These are phyloP conservation scores for Leuctra nigra DNA, from an alignment of 2,888 invertebrate genomes.

Conservation along the genomic window DNA sequence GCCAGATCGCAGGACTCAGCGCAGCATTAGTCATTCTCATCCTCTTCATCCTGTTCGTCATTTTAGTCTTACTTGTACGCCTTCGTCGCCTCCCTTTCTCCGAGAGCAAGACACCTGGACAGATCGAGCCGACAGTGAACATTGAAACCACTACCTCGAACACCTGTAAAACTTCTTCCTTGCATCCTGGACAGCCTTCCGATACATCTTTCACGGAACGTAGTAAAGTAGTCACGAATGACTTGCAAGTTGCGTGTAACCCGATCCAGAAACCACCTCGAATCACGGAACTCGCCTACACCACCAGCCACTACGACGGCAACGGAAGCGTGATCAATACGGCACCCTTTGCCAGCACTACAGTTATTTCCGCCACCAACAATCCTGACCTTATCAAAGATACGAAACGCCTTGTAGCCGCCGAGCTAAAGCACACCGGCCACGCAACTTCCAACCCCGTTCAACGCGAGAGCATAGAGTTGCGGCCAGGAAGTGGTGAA, in stretches of 20 bases:
- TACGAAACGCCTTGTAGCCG: conserved; percentile 59
- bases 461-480: conserved; percentile 35
- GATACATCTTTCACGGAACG: conserved; percentile 21
- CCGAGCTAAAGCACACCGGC: conserved; percentile 32
- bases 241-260: conserved; percentile 47
- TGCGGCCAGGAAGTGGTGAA: conserved; percentile 64
- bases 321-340: conserved; percentile 45
- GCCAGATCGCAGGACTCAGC: conserved; percentile 79
- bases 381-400: conserved; percentile 84
- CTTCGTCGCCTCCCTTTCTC: conserved; percentile 65
- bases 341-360: conserved; percentile 45
- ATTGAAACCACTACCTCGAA: conserved; percentile 33
- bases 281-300: conserved; percentile 59
- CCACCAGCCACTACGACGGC: conserved; percentile 62
- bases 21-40: conserved; percentile 74
- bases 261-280: conserved; percentile 67
- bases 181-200: conserved; percentile 16
- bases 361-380: conserved; percentile 53
- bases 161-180: conserved; percentile 31
- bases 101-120: conserved; percentile 70
- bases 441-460: conserved; percentile 29
- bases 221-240: conserved; percentile 36
- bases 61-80: conserved; percentile 66
- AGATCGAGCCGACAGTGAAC: conserved; percentile 55
- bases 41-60: conserved; percentile 62